Evolutionary conservation across 2,888 invertebrate genomes (phyloP).

Genomic region (Dryobotodes eremita): DNA sequence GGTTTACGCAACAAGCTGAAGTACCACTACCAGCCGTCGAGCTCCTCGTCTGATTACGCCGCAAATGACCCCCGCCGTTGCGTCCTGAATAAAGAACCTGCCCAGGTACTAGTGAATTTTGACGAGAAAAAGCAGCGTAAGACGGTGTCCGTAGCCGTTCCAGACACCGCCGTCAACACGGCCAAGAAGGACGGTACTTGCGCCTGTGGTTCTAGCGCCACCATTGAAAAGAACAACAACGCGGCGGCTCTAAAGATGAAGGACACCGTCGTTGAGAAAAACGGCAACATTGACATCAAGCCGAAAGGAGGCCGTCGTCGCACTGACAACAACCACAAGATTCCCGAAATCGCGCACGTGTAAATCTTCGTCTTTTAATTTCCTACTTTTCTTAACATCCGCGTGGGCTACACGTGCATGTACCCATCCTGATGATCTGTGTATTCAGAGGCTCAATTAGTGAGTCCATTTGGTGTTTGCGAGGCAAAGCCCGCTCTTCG

Average conservation of each 20-base stretch:
- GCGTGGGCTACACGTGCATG: constrained; percentile 28
- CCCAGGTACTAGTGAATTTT: constrained; percentile 74
- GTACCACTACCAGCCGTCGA: constrained; percentile 77
- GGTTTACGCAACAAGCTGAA: constrained; percentile 76
- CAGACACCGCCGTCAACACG: not conserved
- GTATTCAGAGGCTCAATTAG: constrained; percentile 43
- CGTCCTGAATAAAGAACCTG: constrained; percentile 69
- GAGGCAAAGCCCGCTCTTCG: constrained; percentile 19
- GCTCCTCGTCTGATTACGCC: constrained; percentile 82
- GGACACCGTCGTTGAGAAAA: constrained; percentile 77
- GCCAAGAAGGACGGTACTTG: constrained; percentile 53
- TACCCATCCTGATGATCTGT: constrained; percentile 28
- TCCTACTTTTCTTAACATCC: constrained; percentile 12
- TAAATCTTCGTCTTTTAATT: not conserved
- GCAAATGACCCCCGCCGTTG: constrained; percentile 30
- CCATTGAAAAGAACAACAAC: constrained; percentile 75
- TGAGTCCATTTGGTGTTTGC: constrained; percentile 36
- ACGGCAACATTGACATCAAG: constrained; percentile 78
- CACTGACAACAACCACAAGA: constrained; percentile 65
- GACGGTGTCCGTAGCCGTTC: constrained; percentile 67
- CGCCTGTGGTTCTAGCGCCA: constrained; percentile 63
- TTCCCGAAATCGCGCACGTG: constrained; percentile 77
- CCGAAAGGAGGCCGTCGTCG: not conserved
- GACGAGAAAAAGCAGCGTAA: constrained; percentile 63
- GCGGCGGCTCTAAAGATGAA: constrained; percentile 44